Conservation (phyloP, 2,888 invertebrate genomes). For the Cataglyphis livida region DNA sequence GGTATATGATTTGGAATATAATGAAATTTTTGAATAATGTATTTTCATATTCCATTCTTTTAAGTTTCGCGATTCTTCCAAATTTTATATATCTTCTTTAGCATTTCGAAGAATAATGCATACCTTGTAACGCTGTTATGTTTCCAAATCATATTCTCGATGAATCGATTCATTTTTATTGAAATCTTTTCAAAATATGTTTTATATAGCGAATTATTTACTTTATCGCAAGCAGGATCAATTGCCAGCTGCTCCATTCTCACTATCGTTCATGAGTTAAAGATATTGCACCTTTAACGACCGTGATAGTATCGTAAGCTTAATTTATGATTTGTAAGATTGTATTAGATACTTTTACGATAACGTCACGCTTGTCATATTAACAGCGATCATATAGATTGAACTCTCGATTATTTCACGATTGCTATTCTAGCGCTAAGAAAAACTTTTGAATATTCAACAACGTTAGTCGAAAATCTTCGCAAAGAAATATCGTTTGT, state of each 20-base stretch:
- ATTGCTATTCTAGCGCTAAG: not conserved
- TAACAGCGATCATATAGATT: not conserved
- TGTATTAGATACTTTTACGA: not conserved
- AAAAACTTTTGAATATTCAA: not conserved
- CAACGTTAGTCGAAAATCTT: not conserved
- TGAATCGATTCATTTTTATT: not conserved
- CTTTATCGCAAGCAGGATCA: not conserved
- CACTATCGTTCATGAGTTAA: not conserved
- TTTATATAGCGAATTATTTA: not conserved
- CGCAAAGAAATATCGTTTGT: not conserved
- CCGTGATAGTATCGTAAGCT: not conserved
- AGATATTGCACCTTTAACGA: slow-evolving; percentile 20
- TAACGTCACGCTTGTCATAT: not conserved
- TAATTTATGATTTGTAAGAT: slow-evolving; percentile 27
- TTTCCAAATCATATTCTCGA: not conserved
- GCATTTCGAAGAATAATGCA: slow-evolving; percentile 9
- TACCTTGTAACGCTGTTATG: not conserved
- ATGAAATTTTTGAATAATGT: slow-evolving; percentile 12
- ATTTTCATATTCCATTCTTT: not conserved
- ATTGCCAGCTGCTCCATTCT: not conserved
- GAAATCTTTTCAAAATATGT: not conserved
- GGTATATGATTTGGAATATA: not conserved
- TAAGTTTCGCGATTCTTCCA: not conserved
- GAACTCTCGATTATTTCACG: not conserved
- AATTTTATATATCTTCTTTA: not conserved